These are phyloP conservation scores for Ailuropoda melanoleuca DNA, from an alignment of 2,113 vertebrate genomes.

Conservation along the genomic window DNA sequence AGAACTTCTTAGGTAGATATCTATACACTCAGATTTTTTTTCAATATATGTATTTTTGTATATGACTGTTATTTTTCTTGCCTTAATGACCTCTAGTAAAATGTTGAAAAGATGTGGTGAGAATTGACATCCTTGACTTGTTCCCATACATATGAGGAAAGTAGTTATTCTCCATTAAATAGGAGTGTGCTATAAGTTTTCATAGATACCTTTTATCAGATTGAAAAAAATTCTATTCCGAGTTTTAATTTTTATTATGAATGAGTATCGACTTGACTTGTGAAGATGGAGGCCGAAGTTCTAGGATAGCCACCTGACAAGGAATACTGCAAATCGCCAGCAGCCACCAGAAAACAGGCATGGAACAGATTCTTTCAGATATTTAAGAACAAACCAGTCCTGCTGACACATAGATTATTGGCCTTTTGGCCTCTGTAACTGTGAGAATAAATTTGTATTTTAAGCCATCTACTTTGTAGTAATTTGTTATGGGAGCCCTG, in stretches of 20 bases:
- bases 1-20: background rate
- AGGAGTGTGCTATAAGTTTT: background rate
- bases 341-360: background rate
- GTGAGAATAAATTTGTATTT: background rate
- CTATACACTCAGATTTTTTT: background rate
- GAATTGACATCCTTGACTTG: background rate
- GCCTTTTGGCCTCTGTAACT: background rate
- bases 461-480: background rate
- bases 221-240: background rate
- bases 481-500: background rate
- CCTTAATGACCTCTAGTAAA: background rate
- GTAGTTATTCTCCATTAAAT: background rate
- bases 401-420: background rate
- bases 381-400: background rate
- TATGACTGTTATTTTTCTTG: background rate
- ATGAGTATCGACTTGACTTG: background rate
- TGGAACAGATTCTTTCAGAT: background rate
- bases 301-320: background rate
- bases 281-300: background rate
- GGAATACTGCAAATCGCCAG: too few relatives aligned
- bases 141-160: background rate
- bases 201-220: background rate
- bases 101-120: background rate
- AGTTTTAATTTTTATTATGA: background rate
- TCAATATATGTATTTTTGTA: background rate